Conservation (phyloP, 30 jellyfish, hydroid and myxozoan genomes). For the Mastigias papua region DNA sequence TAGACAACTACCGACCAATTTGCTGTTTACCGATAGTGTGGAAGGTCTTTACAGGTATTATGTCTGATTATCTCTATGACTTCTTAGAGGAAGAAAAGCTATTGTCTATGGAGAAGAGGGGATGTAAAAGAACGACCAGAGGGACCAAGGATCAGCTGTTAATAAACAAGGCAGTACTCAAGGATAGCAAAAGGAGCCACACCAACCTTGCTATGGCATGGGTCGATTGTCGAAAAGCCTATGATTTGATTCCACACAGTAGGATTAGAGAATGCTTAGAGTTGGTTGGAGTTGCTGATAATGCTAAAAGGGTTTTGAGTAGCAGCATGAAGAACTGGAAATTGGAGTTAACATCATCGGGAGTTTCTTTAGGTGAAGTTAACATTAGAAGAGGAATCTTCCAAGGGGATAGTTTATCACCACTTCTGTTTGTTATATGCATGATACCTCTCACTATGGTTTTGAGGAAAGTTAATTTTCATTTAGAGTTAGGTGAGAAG, state of each 20-base stretch:
- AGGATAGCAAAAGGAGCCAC: constrained; percentile 24
- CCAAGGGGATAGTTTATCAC: constrained; percentile 33
- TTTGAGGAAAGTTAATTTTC: background rate
- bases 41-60: constrained; percentile 6
- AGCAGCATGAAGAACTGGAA: constrained; percentile 16
- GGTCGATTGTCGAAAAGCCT: constrained; percentile 43
- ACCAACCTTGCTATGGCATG: constrained; percentile 44
- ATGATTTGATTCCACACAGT: constrained; percentile 33
- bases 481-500: constrained; percentile 5
- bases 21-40: constrained; percentile 8
- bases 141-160: constrained; percentile 38
- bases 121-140: constrained; percentile 6
- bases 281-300: constrained; percentile 24
- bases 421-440: constrained; percentile 19
- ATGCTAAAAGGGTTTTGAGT: background rate
- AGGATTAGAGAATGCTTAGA: constrained; percentile 28
- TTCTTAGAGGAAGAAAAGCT: background rate
- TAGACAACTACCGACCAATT: constrained; percentile 15
- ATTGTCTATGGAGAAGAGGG: constrained; percentile 17
- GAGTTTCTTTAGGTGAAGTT: constrained; percentile 5
- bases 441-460: constrained; percentile 25
- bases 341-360: background rate
- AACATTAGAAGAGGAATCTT: constrained; percentile 36
- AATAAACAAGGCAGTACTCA: constrained; percentile 10
- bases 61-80: constrained; percentile 11